Percentiles rank a stretch among this genome's conserved stretches.
phyloP scores from a whole-genome alignment of 2,113 vertebrate species.

The Paradoxurus hermaphroditus region DNA sequence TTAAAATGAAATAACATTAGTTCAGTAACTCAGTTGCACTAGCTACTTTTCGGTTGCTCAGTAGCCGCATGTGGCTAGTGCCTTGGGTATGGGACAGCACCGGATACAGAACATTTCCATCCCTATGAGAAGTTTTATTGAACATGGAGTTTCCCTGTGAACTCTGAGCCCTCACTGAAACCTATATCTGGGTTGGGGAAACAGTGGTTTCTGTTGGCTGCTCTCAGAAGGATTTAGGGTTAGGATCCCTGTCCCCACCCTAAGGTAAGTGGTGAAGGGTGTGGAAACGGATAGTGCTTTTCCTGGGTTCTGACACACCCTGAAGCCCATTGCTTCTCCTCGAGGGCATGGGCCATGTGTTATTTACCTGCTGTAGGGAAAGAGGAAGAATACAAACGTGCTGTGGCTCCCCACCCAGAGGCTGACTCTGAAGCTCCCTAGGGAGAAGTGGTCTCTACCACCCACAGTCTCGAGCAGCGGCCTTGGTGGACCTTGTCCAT shows the following conservation, averaged over 20 bases:
- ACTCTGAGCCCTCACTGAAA: not conserved
- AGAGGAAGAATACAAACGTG: not conserved
- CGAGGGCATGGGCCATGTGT: not conserved
- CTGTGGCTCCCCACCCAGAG: not conserved
- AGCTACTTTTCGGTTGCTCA: not conserved
- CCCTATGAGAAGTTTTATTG: not conserved
- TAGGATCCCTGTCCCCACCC: not conserved
- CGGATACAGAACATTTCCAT: not conserved
- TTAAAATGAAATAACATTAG: constrained; percentile 4
- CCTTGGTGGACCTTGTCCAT: not conserved
- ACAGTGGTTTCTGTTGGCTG: not conserved
- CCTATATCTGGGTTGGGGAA: not conserved
- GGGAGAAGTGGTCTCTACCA: not conserved
- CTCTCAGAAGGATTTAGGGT: not conserved
- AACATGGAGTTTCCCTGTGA: not conserved
- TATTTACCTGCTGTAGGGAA: not conserved
- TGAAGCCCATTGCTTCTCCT: not conserved
- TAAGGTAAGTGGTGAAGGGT: not conserved
- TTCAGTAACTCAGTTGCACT: not conserved
- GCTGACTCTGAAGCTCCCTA: not conserved
- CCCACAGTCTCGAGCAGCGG: not conserved
- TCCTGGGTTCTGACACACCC: not conserved
- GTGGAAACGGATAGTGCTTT: not conserved
- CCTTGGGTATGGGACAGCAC: not conserved
- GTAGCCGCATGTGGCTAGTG: not conserved